Conservation (phyloP, 2,888 invertebrate species). For the Tiphia femorata region DNA sequence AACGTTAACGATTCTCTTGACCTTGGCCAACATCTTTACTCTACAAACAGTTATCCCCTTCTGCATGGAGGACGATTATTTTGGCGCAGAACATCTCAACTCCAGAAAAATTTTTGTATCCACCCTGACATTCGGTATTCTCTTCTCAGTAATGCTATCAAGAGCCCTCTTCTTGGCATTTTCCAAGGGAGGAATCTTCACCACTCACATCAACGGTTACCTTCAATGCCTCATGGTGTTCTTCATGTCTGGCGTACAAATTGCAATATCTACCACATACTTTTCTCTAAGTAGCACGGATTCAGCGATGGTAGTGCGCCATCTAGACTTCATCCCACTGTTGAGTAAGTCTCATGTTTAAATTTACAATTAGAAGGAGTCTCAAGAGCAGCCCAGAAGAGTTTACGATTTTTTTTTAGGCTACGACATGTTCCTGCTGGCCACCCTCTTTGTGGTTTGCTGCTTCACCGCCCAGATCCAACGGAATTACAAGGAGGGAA, state of each 20-base stretch:
- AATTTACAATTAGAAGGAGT: background rate
- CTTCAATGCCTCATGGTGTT: conserved; percentile 76
- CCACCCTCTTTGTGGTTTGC: conserved; percentile 72
- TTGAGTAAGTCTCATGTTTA: conserved; percentile 67
- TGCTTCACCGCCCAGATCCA: conserved; percentile 76
- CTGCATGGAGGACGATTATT: conserved; percentile 61
- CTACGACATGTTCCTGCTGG: conserved; percentile 75
- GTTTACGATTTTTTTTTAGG: conserved; percentile 58
- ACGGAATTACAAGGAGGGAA: conserved; percentile 78
- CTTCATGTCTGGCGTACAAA: conserved; percentile 76
- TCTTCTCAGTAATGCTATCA: conserved; percentile 76
- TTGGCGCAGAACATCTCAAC: conserved; percentile 68
- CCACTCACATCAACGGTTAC: conserved; percentile 79
- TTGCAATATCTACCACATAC: conserved; percentile 62
- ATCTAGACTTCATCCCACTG: conserved; percentile 67
- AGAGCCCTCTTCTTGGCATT: conserved; percentile 77
- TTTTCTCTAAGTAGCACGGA: conserved; percentile 51
- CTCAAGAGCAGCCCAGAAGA: background rate
- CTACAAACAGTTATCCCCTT: conserved; percentile 68
- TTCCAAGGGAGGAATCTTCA: conserved; percentile 77
- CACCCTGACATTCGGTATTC: conserved; percentile 74
- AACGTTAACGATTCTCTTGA: conserved; percentile 67
- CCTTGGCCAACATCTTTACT: conserved; percentile 67
- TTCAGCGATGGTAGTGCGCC: conserved; percentile 61
- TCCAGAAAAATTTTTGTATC: conserved; percentile 73